Percentiles rank a stretch among this genome's conserved stretches.
Conservation (phyloP, 2,113 vertebrate species). For the Nothocercus nigrocapillus region DNA sequence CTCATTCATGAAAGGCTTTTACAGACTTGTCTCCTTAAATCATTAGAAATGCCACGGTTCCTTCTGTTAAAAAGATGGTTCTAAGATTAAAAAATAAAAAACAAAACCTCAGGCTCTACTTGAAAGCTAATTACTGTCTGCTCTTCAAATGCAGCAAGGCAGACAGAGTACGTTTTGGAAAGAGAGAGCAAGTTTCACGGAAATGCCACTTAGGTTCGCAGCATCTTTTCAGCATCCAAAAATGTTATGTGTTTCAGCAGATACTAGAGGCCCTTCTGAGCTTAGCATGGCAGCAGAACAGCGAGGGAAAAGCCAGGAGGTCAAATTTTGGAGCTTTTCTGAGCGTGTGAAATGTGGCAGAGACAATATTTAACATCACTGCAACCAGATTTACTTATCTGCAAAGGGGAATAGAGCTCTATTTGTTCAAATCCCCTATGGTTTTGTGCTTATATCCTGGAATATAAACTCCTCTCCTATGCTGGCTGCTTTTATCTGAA, state of each 20-base stretch:
- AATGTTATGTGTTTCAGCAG: background rate
- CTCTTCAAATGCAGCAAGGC: background rate
- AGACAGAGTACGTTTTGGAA: background rate
- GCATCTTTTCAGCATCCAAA: fast-evolving
- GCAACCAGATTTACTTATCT: too few relatives aligned
- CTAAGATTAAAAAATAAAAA: background rate
- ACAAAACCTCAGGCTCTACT: background rate
- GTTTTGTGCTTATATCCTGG: background rate
- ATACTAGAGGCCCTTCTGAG: fast-evolving
- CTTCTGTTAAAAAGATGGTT: background rate
- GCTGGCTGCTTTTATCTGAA: background rate
- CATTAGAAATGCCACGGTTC: background rate
- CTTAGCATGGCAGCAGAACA: background rate
- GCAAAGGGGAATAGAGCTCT: background rate
- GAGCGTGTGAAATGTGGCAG: too few relatives aligned
- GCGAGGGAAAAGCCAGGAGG: fast-evolving
- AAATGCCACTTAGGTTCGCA: background rate
- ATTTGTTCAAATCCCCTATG: background rate
- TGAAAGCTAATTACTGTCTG: slow-evolving; percentile 26
- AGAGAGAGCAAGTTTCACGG: background rate
- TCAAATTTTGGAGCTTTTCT: background rate
- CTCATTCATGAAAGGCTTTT: background rate
- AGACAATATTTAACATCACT: background rate
- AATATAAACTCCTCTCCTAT: background rate
- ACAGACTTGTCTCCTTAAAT: background rate